phyloP scores from a whole-genome alignment of 2,888 invertebrate species.

The Proisotoma minuta region DNA sequence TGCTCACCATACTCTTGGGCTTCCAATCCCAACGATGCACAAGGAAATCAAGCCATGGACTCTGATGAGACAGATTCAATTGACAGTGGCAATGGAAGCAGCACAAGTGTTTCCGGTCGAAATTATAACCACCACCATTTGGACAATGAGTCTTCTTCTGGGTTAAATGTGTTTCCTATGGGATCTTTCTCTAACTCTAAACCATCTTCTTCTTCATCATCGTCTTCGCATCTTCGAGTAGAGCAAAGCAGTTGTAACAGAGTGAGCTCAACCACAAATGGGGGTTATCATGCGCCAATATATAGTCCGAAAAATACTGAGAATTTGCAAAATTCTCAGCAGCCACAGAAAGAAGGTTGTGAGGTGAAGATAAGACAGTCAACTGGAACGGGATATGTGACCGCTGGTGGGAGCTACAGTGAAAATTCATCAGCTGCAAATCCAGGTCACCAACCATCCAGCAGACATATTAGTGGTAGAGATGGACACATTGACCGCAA shows the following conservation, averaged over 20 bases:
- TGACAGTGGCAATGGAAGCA: constrained; percentile 43
- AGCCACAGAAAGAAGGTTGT: constrained; percentile 51
- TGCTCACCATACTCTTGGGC: constrained; percentile 19
- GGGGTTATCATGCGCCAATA: constrained; percentile 40
- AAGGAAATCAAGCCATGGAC: constrained; percentile 28
- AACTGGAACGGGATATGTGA: neutral
- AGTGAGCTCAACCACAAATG: constrained; percentile 39
- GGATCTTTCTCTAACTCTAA: neutral
- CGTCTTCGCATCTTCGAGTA: constrained; percentile 15
- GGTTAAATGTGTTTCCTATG: neutral
- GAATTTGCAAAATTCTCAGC: constrained; percentile 41
- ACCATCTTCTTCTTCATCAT: neutral
- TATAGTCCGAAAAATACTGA: constrained; percentile 49
- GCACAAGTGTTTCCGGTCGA: constrained; percentile 36
- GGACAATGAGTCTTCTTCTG: neutral
- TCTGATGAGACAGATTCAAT: constrained; percentile 44
- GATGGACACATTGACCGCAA: constrained; percentile 6
- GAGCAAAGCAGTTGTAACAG: constrained; percentile 29
- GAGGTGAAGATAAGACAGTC: neutral
- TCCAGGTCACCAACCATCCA: neutral
- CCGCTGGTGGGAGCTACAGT: neutral
- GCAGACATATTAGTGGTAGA: constrained; percentile 7
- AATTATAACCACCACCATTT: neutral
- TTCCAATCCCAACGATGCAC: constrained; percentile 21
- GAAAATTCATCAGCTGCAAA: neutral